These are phyloP conservation scores for Danio jaintianensis DNA, from an alignment of 2,797 vertebrate genomes.

Conservation along the genomic window DNA sequence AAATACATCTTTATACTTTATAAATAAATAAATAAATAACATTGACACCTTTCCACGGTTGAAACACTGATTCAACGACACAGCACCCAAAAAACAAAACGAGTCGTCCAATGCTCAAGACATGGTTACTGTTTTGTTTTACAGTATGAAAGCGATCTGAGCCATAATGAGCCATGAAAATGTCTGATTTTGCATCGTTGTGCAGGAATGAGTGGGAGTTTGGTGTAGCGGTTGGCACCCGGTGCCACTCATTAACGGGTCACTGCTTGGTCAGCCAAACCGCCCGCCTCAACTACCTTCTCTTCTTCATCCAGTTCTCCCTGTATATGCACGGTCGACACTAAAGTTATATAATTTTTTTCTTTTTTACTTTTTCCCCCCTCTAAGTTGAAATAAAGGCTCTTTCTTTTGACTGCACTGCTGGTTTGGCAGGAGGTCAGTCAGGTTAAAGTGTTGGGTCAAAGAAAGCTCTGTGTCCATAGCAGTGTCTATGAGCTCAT, in stretches of 20 bases:
- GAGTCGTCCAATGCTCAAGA: too few relatives aligned
- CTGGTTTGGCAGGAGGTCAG: conserved; percentile 36
- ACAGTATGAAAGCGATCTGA: conserved; percentile 54
- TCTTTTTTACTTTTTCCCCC: not conserved
- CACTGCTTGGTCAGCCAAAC: conserved; percentile 65
- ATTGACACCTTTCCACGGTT: too few relatives aligned
- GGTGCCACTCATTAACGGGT: conserved; percentile 58
- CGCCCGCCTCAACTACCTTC: conserved; percentile 24
- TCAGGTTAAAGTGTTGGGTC: conserved; percentile 51
- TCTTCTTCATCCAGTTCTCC: conserved; percentile 36
- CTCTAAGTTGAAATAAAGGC: conserved; percentile 50
- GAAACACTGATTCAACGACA: too few relatives aligned
- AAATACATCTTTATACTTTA: too few relatives aligned
- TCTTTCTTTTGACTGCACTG: conserved; percentile 51
- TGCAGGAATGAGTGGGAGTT: conserved; percentile 45
- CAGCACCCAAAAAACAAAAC: too few relatives aligned
- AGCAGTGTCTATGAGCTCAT: conserved; percentile 37
- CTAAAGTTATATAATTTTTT: conserved; percentile 24
- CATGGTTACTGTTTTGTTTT: conserved; percentile 52
- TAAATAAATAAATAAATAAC: too few relatives aligned
- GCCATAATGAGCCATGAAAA: conserved; percentile 62
- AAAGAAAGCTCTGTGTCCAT: conserved; percentile 42
- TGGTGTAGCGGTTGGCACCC: conserved; percentile 60
- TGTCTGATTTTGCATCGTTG: conserved; percentile 59
- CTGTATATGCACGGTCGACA: conserved; percentile 18